These are phyloP conservation scores for Oxytorus armatus DNA, from an alignment of 2,888 invertebrate genomes.

Conservation along the genomic window DNA sequence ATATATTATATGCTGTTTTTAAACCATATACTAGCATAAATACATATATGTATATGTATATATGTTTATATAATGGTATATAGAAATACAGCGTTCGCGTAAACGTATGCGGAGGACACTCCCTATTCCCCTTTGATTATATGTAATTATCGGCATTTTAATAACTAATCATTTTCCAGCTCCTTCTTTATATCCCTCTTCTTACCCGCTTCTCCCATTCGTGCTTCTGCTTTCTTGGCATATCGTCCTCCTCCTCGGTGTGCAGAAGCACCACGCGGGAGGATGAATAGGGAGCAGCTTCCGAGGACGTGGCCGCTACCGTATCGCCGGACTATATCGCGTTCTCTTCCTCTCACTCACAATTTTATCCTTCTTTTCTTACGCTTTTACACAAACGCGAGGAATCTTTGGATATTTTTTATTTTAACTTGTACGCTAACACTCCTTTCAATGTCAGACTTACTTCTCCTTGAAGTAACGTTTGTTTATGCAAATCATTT, in stretches of 20 bases:
- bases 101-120: slow-evolving; percentile 81
- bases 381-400: neutral
- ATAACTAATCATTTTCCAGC: slow-evolving; percentile 84
- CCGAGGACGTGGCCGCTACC: slow-evolving; percentile 82
- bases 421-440: too few relatives aligned
- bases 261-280: slow-evolving; percentile 58
- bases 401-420: neutral
- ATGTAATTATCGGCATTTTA: slow-evolving; percentile 84
- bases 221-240: slow-evolving; percentile 33
- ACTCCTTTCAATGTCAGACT: neutral
- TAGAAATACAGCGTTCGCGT: slow-evolving; percentile 64
- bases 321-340: slow-evolving; percentile 72
- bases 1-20: slow-evolving; percentile 28
- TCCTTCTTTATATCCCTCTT: slow-evolving; percentile 73
- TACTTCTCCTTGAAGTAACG: too few relatives aligned
- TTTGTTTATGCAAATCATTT: too few relatives aligned
- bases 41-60: slow-evolving; percentile 12
- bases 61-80: slow-evolving; percentile 11
- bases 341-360: too few relatives aligned
- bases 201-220: slow-evolving; percentile 39
- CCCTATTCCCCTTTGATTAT: slow-evolving; percentile 82
- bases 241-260: slow-evolving; percentile 28
- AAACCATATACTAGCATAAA: slow-evolving; percentile 17
- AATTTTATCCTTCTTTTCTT: slow-evolving; percentile 14
- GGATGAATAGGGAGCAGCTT: slow-evolving; percentile 81